Conservation (phyloP, 2,113 vertebrate species). For the Callaeas wilsoni region DNA sequence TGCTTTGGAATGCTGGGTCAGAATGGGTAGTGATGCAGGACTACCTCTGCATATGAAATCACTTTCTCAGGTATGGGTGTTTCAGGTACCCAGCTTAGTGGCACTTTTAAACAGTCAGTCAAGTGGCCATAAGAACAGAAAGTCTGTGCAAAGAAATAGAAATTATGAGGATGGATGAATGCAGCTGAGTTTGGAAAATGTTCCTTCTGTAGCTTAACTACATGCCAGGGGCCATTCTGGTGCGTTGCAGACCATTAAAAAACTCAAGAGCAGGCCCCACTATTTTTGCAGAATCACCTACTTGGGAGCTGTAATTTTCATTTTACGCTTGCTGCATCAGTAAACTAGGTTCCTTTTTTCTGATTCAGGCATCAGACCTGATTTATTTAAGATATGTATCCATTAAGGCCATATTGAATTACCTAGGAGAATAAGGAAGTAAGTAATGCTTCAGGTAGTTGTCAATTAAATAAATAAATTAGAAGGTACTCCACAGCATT, state of each 20-base stretch:
- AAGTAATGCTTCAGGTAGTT: neutral
- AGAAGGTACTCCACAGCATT: neutral
- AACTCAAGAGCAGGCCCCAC: neutral
- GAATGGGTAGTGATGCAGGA: neutral
- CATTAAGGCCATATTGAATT: neutral
- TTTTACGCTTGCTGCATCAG: neutral
- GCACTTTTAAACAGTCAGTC: neutral
- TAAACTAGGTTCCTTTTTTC: neutral
- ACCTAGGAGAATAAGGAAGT: neutral
- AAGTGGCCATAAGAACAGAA: neutral
- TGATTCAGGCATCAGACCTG: neutral
- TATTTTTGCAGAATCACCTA: neutral
- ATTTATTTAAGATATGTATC: neutral
- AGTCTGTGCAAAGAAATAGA: neutral
- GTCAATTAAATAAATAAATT: neutral
- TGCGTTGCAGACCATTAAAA: neutral
- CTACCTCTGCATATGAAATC: neutral
- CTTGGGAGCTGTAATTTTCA: neutral
- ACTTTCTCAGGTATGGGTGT: neutral
- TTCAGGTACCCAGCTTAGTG: neutral
- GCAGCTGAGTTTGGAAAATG: neutral
- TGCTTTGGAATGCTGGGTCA: neutral
- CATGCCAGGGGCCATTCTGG: neutral
- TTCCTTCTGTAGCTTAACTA: neutral
- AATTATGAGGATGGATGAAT: conserved; percentile 10